Evolutionary conservation across 2,113 vertebrate genomes (phyloP), one percentile per base, ranked within the genome.

Genomic region (Thermophis baileyi): DNA sequence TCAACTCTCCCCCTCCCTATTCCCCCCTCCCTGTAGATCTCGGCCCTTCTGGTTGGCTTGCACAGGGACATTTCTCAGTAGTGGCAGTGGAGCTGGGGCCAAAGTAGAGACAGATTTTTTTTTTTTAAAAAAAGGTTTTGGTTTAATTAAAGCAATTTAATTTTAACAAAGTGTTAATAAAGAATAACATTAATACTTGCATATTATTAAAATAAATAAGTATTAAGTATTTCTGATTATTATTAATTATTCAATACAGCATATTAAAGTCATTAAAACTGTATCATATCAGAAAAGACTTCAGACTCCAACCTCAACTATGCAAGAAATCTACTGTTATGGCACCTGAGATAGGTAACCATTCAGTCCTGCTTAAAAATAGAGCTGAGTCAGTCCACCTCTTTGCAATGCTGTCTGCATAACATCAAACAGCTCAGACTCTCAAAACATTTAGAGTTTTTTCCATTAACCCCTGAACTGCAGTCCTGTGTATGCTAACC

Each of bases 81-180:
- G 11, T n/a, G 30, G 60, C 60, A 69, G 11, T 69, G 30, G 60
- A 14, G 30, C 60, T 16, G 12, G 27, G 12, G 60, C 30, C 4
- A 4, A 69, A n/a, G 4, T 69, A n/a, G 60, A 69, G 60, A n/a
- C 51, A 86, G 30, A 16, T 0, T 0, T 88, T 22, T 2, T n/a
- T 49, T 1, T 69, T 60, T 54, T 14, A 0, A 51, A 55, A 55
- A 60, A 11, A 11, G 10, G 30, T 63, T 57, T 57, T 30, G 60
- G 60, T 63, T 63, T 63, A 30, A 60, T 60, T 60, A 12, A 60
- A 60, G 57, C 57, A 60, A 63, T 63, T 63, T 4, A 4, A 47
- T 47, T 47, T 47, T 47, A 47, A 47, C 47, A 30, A 63, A 30
- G 27, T 63, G 3, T 63, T 63, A 30, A 63, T 30, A 63, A 11